Evolutionary conservation across 1,140 invertebrate species (phyloP).

Genomic region (Rhopalosiphum maidis): DNA sequence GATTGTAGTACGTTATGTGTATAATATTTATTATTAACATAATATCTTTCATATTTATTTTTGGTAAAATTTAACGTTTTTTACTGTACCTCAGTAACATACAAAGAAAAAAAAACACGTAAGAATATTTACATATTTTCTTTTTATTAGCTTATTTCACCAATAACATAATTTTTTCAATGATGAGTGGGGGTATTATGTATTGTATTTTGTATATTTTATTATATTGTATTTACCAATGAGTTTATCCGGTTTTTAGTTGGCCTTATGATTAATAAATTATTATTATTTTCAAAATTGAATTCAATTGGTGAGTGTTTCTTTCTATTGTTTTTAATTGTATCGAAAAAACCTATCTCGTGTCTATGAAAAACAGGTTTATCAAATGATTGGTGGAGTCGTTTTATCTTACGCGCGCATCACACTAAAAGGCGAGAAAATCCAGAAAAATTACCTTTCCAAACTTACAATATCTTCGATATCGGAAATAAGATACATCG

Average conservation of each 20-base stretch:
- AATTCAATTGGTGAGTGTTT: background rate
- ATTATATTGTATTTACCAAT: background rate
- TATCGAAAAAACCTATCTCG: background rate
- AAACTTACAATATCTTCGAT: background rate
- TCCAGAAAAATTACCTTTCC: background rate
- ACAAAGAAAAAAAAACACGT: background rate
- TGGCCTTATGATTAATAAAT: background rate
- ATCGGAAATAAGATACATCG: background rate
- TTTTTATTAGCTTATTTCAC: background rate
- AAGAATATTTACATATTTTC: background rate
- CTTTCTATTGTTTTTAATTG: background rate
- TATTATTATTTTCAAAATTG: background rate
- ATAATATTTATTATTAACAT: too few relatives aligned
- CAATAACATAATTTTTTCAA: background rate
- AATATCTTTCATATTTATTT: background rate
- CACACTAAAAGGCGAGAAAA: background rate
- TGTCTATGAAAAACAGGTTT: background rate
- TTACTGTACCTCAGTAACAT: background rate
- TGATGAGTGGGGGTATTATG: background rate
- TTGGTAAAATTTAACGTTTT: background rate
- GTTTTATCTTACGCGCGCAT: background rate
- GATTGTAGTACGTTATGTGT: background rate
- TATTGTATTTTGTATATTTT: background rate
- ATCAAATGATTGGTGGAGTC: background rate
- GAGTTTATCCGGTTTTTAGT: too few relatives aligned